Evolutionary conservation across 2,888 invertebrate species (phyloP), one percentile per base, ranked within the genome.

Genomic region (Iphiclides podalirius): DNA sequence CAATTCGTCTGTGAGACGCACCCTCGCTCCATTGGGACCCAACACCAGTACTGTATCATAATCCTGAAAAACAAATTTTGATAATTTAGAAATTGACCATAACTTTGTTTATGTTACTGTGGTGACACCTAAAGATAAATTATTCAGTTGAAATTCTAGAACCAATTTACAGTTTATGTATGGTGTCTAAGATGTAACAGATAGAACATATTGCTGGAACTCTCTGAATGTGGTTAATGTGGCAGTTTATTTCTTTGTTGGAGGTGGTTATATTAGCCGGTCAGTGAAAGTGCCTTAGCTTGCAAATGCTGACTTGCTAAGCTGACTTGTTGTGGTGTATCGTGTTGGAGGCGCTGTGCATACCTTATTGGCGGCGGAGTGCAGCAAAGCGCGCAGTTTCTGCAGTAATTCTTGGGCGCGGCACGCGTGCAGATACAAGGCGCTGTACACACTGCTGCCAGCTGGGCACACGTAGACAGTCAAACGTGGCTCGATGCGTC

Each of bases 21-120:
- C 93, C 61, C 94, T 94, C 4, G 97, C 95, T 11, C 94, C 94
- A 60, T 94, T 93, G 0, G 97, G 97, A 0, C 97, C 97, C 61
- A 92, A 93, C 40, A 96, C 90, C 57, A 94, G 93, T 6, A 97
- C 90, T 23, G 92, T 92, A 36, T 88, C 90, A 49, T 73, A 79
- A 28, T 91, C 91, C 87, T 90, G 85, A n/a, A 9, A 64, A 66
- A 37, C 81, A 80, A 71, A 76, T 80, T 45, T 71, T 3, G 13
- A 15, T 16, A 8, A 36, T 15, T 16, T 20, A 20, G 6, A 20
- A 3, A 20, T 4, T 4, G 6, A 20, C 20, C 6, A 20, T 20
- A 20, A 20, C 20, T 20, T 20, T 4, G 20, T 20, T 20, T 20
- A 4, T n/a, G 4, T 35, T 12, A 13, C 1, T 12, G 7, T 1